Evolutionary conservation across 2,113 vertebrate species (phyloP).

Genomic region (Daphoenositta chrysoptera): DNA sequence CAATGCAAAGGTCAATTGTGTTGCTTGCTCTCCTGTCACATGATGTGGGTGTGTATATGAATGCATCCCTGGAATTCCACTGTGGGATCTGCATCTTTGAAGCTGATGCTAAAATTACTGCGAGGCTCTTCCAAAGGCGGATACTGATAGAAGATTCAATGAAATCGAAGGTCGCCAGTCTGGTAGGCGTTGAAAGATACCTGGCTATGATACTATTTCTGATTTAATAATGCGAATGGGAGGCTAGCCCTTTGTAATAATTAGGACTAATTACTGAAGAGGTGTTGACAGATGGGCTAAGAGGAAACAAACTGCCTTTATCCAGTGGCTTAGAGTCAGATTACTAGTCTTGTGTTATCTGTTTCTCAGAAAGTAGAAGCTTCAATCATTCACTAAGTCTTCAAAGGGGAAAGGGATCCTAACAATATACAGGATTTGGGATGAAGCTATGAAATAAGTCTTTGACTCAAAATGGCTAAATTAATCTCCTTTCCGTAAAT

Average conservation of each 20-base stretch:
- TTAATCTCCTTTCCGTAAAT: slow-evolving; percentile 80
- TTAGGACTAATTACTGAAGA: slow-evolving; percentile 99
- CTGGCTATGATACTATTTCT: slow-evolving; percentile 91
- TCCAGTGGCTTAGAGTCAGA: slow-evolving; percentile 98
- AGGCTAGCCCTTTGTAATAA: slow-evolving; percentile 99
- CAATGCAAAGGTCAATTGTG: slow-evolving; percentile 72
- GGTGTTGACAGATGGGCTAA: slow-evolving; percentile 98
- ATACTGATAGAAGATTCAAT: slow-evolving; percentile 94
- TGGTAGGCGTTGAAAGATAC: slow-evolving; percentile 91
- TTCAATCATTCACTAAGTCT: slow-evolving; percentile 85
- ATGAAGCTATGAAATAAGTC: slow-evolving; percentile 75
- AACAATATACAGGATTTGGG: slow-evolving; percentile 76
- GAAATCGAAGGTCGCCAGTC: slow-evolving; percentile 96
- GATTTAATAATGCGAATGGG: slow-evolving; percentile 99
- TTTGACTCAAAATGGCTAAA: slow-evolving; percentile 76
- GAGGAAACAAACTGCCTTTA: slow-evolving; percentile 99
- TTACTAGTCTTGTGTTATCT: slow-evolving; percentile 98
- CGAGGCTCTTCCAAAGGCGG: slow-evolving; percentile 70
- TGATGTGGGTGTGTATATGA: slow-evolving; percentile 58
- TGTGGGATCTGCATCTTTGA: slow-evolving; percentile 84
- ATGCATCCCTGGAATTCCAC: slow-evolving; percentile 83
- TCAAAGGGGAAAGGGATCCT: slow-evolving; percentile 80
- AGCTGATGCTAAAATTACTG: slow-evolving; percentile 83
- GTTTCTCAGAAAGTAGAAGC: slow-evolving; percentile 88
- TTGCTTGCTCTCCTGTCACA: slow-evolving; percentile 58